Evolutionary conservation across 1,140 invertebrate genomes (phyloP).

Genomic region (Ostrea edulis): DNA sequence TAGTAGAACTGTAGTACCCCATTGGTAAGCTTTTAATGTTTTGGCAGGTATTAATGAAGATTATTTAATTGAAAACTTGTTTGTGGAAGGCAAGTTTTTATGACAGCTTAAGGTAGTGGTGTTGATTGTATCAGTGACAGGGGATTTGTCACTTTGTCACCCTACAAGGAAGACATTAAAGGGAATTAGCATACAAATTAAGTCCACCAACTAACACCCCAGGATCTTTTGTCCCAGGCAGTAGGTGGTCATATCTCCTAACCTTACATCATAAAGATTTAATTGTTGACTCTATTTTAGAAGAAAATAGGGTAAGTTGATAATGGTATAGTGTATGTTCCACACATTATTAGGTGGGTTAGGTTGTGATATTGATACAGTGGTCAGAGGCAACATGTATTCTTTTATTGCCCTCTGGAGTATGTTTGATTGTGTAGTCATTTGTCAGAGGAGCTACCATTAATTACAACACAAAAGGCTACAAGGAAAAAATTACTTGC

Average conservation of each 20-base stretch:
- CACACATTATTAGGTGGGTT: conserved; percentile 34
- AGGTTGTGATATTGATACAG: conserved; percentile 28
- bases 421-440: background rate
- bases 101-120: background rate
- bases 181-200: conserved; percentile 13
- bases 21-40: background rate
- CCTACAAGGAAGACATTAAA: conserved; percentile 34
- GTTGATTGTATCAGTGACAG: background rate
- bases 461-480: conserved; percentile 37
- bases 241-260: conserved; percentile 1
- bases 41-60: conserved; percentile 8
- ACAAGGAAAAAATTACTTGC: conserved; percentile 29
- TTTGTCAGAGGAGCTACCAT: conserved; percentile 14
- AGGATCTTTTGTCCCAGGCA: background rate
- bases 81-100: conserved; percentile 16
- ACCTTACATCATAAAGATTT: conserved; percentile 31
- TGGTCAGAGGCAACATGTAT: background rate
- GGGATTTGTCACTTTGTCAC: conserved; percentile 21
- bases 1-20: background rate
- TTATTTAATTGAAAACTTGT: conserved; percentile 3
- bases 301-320: background rate
- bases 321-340: background rate
- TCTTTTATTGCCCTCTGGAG: conserved; percentile 6
- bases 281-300: conserved; percentile 19
- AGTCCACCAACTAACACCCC: conserved; percentile 6